Conservation (phyloP, 2,797 vertebrate species). For the Salmo trutta region DNA sequence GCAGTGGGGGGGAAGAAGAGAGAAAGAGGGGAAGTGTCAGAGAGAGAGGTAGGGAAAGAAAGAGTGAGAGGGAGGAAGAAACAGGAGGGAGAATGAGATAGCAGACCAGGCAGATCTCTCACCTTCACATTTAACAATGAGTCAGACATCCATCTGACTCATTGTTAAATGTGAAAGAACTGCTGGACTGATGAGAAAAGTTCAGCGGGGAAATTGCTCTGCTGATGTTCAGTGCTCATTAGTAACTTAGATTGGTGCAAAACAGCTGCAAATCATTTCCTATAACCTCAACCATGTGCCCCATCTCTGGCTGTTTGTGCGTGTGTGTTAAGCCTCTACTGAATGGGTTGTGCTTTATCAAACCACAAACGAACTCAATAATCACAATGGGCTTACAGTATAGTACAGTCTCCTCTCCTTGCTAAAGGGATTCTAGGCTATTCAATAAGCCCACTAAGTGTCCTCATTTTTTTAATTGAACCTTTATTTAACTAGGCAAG, state of each 20-base stretch:
- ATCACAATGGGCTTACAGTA: not conserved
- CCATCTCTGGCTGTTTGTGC: not conserved
- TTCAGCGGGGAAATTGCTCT: constrained; percentile 18
- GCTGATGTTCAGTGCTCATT: not conserved
- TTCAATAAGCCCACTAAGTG: not conserved
- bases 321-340: not conserved
- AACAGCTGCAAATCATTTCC: constrained; percentile 31
- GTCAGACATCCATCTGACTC: not conserved
- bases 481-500: too few species aligned
- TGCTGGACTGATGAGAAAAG: not conserved
- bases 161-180: not conserved
- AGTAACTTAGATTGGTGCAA: not conserved
- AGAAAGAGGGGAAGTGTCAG: not conserved
- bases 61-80: too few species aligned
- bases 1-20: not conserved
- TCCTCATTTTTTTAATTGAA: not conserved
- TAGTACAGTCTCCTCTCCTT: not conserved
- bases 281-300: constrained; percentile 12
- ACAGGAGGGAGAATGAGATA: not conserved
- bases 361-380: too few species aligned
- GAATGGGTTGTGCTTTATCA: not conserved
- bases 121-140: too few species aligned
- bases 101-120: not conserved
- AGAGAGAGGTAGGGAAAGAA: not conserved
- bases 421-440: not conserved